These are phyloP conservation scores for Nomada flava DNA, from an alignment of 2,888 invertebrate genomes.

Conservation along the genomic window DNA sequence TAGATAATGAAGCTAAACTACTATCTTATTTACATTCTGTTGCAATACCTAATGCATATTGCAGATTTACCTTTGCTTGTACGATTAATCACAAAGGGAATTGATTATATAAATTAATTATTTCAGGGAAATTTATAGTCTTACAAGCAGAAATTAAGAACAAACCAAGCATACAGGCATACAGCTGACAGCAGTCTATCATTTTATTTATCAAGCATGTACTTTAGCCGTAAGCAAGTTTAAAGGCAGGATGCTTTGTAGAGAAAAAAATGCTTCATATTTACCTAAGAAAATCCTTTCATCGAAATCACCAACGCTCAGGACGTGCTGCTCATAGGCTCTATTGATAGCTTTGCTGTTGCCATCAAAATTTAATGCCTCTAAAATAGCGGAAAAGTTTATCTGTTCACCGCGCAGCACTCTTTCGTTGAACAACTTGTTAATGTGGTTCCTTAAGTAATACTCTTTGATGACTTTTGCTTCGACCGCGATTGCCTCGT, in stretches of 20 bases:
- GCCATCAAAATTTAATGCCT: conserved; percentile 91
- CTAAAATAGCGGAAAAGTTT: conserved; percentile 91
- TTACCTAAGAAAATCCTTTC: conserved; percentile 96
- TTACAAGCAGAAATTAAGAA: conserved; percentile 17
- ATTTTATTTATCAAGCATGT: conserved; percentile 30
- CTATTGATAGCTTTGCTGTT: conserved; percentile 94
- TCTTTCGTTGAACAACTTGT: conserved; percentile 89
- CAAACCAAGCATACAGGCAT: conserved; percentile 39
- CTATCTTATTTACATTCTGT: background rate
- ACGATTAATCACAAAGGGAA: background rate
- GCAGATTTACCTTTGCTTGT: background rate
- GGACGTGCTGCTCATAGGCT: conserved; percentile 95
- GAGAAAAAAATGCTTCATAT: background rate
- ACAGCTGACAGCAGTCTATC: conserved; percentile 8
- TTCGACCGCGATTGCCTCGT: conserved; percentile 93
- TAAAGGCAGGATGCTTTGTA: background rate
- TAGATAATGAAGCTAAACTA: background rate
- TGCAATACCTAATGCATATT: conserved; percentile 3
- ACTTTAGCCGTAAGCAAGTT: conserved; percentile 17
- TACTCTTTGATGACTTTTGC: conserved; percentile 96
- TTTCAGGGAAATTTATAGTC: background rate
- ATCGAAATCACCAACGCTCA: conserved; percentile 97
- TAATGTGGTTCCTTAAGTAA: conserved; percentile 92
- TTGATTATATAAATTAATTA: background rate
- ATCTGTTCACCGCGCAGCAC: conserved; percentile 90